Percentiles rank a stretch among this genome's conserved stretches.
These are phyloP conservation scores for Steatornis caripensis DNA, from an alignment of 2,113 vertebrate species.

Conservation along the genomic window DNA sequence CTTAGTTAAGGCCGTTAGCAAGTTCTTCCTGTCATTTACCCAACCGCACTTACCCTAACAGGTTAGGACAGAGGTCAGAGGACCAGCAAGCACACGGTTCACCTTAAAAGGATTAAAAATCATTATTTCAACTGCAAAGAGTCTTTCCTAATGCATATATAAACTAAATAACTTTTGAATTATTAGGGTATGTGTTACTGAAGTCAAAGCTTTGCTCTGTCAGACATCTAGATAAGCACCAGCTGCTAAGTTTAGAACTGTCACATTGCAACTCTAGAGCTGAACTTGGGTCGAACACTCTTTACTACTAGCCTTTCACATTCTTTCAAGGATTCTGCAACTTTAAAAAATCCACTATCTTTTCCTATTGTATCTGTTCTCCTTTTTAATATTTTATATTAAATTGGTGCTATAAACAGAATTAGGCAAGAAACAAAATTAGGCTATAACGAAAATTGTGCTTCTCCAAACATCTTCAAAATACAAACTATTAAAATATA, in stretches of 20 bases:
- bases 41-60: not conserved
- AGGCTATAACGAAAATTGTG: not conserved
- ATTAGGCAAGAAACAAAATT: not conserved
- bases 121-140: not conserved
- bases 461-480: not conserved
- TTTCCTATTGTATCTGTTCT: not conserved
- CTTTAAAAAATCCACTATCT: not conserved
- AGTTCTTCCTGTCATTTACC: not conserved
- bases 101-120: not conserved
- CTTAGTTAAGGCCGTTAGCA: not conserved
- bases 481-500: not conserved
- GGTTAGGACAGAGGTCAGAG: not conserved
- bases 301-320: not conserved
- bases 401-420: not conserved
- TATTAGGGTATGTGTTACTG: not conserved
- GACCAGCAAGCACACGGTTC: not conserved
- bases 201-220: not conserved
- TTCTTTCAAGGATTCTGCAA: not conserved
- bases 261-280: not conserved
- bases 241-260: not conserved
- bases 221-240: not conserved
- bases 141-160: not conserved
- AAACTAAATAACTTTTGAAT: not conserved
- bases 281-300: not conserved
- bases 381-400: not conserved